A percentile compares a stretch with the other conserved stretches of the same genome.
phyloP scores from a whole-genome alignment of 2,888 invertebrate genomes.

The Chymomyza amoena region DNA sequence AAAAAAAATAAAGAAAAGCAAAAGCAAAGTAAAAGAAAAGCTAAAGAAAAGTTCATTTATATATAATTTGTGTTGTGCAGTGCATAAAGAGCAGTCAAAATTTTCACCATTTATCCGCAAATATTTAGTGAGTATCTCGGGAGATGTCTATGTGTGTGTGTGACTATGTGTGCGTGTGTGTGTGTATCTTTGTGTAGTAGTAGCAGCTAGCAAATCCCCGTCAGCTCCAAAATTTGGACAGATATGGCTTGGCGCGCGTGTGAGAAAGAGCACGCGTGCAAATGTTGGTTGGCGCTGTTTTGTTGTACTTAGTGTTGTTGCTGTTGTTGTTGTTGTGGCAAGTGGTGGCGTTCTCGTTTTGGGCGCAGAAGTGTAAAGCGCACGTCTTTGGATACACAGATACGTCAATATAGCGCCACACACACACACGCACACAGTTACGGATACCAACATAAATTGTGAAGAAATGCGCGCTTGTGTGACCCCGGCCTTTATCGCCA shows the following conservation, averaged over 20 bases:
- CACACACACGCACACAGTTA: conserved; percentile 34
- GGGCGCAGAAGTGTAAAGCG: conserved; percentile 51
- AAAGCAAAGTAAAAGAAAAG: conserved; percentile 24
- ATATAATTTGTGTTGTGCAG: conserved; percentile 31
- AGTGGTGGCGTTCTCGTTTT: conserved; percentile 12
- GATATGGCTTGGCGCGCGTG: conserved; percentile 42
- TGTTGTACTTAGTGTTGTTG: conserved; percentile 30
- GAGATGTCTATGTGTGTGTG: too few species aligned
- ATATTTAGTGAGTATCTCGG: conserved; percentile 75
- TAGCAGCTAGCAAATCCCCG: conserved; percentile 24
- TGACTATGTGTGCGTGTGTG: not conserved
- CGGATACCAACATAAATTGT: conserved; percentile 59
- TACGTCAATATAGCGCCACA: conserved; percentile 10
- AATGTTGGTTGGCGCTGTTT: conserved; percentile 57
- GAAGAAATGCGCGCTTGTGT: conserved; percentile 73
- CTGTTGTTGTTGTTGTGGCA: conserved; percentile 16
- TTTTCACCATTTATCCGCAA: conserved; percentile 77
- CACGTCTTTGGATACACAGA: conserved; percentile 56
- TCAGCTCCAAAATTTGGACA: not conserved
- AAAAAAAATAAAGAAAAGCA: conserved; percentile 25
- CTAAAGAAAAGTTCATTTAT: conserved; percentile 15
- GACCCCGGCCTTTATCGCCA: conserved; percentile 39
- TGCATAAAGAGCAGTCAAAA: conserved; percentile 67
- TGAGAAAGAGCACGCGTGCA: conserved; percentile 71
- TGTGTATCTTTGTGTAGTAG: not conserved